Evolutionary conservation across 2,888 invertebrate genomes (phyloP), one percentile per base, ranked within the genome.

Genomic region (Ormia ochracea): DNA sequence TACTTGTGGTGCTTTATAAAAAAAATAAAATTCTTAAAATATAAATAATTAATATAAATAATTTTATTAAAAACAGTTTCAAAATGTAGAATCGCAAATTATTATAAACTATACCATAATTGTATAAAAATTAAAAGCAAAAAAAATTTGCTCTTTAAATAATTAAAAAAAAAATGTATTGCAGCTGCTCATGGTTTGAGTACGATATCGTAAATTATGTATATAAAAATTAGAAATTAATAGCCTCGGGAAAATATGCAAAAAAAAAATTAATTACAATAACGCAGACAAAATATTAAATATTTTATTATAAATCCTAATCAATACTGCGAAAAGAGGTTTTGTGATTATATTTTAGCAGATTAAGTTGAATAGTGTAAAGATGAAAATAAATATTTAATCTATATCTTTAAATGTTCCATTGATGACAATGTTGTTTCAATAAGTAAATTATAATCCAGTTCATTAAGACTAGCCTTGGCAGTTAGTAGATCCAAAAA

Each of bases 401-500:
- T 68, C 66, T 14, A 63, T 72, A 65, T n/a, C n/a, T 84, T 85
- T 23, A 89, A 83, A 50, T 87, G 85, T 23, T 89, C 88, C 84
- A 90, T 85, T 28, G 90, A 90, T 38, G 88, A 86, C 19, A 89
- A 84, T 23, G 96, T 96, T 12, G 96, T 95, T 89, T 96, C 96
- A 83, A 96, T 95, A 52, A 96, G 91, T 78, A 96, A 91, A 84
- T 95, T 95, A 89, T 96, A 95, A 89, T 96, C 96, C 84, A 96
- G 90, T 86, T 96, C 96, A 80, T 95, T 94, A 78, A 96, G 92
- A 87, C 94, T 96, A 12, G 96, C 96, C 90, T 96, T 96, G 6
- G 96, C 96, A 0, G 96, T 96, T 45, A 96, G 91, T 74, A 96
- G 91, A 89, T 96, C 95, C 76, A 96, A 90, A 87, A 96, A 96